Evolutionary conservation across 1,140 invertebrate genomes (phyloP).

Genomic region (Bathynomus jamesi): DNA sequence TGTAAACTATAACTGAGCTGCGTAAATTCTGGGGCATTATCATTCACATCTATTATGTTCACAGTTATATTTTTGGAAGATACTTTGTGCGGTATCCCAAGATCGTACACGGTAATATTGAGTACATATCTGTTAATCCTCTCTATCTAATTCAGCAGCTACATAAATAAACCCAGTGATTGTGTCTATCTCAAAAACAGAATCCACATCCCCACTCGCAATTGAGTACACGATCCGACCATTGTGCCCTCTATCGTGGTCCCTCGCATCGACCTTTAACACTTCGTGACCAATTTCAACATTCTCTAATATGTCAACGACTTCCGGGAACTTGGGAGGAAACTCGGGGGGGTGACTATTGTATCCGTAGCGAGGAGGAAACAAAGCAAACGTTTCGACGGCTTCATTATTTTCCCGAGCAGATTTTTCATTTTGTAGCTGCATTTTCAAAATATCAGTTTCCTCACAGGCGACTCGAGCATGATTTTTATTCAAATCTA

Average conservation of each 20-base stretch:
- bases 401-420: conserved; percentile 71
- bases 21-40: conserved; percentile 48
- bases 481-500: conserved; percentile 45
- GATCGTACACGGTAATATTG: conserved; percentile 81
- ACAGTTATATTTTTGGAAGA: conserved; percentile 65
- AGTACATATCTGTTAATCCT: conserved; percentile 72
- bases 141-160: conserved; percentile 76
- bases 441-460: conserved; percentile 66
- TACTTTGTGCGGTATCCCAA: conserved; percentile 70
- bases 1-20: conserved; percentile 45
- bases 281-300: conserved; percentile 17
- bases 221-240: conserved; percentile 82
- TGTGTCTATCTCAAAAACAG: conserved; percentile 77
- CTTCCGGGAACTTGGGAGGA: conserved; percentile 46
- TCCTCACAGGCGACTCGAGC: conserved; percentile 66
- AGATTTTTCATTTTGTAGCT: conserved; percentile 67
- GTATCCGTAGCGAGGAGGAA: conserved; percentile 73
- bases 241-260: conserved; percentile 84
- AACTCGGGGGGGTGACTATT: conserved; percentile 77
- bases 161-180: conserved; percentile 75
- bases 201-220: conserved; percentile 74
- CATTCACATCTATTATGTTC: conserved; percentile 46
- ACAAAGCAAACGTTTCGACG: conserved; percentile 56
- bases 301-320: conserved; percentile 23
- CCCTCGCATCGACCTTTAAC: conserved; percentile 41